Conservation (phyloP, 2,113 vertebrate genomes). For the Nycticryphes semicollaris region DNA sequence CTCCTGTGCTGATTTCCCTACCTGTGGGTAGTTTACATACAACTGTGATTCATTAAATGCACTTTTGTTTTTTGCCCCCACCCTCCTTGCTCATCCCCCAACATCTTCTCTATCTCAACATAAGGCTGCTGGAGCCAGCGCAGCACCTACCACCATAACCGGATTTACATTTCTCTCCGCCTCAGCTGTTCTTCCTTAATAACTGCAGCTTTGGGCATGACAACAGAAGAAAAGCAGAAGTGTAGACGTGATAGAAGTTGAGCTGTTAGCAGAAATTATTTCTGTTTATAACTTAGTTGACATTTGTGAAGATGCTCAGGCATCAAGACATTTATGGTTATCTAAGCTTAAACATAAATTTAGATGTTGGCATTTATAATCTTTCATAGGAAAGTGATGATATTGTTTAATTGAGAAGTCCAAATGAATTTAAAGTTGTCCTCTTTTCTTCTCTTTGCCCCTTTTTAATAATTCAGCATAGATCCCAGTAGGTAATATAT, state of each 20-base stretch:
- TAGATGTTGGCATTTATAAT: not conserved
- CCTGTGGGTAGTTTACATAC: not conserved
- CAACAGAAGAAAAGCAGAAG: not conserved
- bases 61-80: not conserved
- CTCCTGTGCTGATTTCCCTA: not conserved
- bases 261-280: not conserved
- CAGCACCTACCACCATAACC: not conserved
- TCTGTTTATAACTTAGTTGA: not conserved
- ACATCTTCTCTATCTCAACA: not conserved
- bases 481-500: not conserved
- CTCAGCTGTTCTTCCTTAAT: not conserved
- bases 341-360: not conserved
- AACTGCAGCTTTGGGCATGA: not conserved
- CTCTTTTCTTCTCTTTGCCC: constrained; percentile 13
- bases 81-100: fast-evolving
- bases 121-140: not conserved
- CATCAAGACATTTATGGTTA: not conserved
- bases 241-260: not conserved
- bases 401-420: constrained; percentile 20
- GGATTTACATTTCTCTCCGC: not conserved
- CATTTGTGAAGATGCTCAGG: not conserved
- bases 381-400: not conserved
- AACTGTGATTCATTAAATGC: not conserved
- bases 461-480: not conserved
- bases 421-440: not conserved